A percentile compares a stretch with the other conserved stretches of the same genome.
Evolutionary conservation across 2,113 vertebrate genomes (phyloP).

Genomic region (Cyprinodon variegatus): DNA sequence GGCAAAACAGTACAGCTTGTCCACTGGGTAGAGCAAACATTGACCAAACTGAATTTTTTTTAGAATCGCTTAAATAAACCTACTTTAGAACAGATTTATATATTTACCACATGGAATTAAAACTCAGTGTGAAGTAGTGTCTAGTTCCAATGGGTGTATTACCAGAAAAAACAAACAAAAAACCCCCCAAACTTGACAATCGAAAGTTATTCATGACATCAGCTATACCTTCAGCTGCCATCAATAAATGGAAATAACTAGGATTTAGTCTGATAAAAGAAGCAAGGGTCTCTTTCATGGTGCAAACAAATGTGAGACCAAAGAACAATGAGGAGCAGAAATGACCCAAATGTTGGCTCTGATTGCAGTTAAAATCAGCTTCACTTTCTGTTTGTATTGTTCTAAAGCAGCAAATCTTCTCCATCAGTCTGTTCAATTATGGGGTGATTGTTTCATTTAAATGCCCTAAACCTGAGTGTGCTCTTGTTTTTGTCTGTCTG

Average conservation of each 20-base stretch:
- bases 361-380: conserved; percentile 13
- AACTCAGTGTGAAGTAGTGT: neutral
- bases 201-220: neutral
- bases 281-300: neutral
- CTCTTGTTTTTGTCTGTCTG: neutral
- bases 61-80: no score
- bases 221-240: neutral
- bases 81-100: no score
- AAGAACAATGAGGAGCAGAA: conserved; percentile 6
- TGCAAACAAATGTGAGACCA: conserved; percentile 1
- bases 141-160: neutral
- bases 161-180: neutral
- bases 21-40: no score
- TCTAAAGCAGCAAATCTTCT: conserved; percentile 17
- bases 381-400: conserved; percentile 10
- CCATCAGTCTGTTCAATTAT: conserved; percentile 10
- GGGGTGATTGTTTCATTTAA: conserved; percentile 3
- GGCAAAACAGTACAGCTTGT: no score
- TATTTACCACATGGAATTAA: no score
- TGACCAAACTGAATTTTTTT: no score
- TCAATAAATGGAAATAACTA: neutral
- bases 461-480: conserved; percentile 9
- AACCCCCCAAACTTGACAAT: neutral
- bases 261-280: neutral
- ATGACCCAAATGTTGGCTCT: conserved; percentile 1